Base-by-base conservation (phyloP, 92 coral and sea anemone genomes). In the Umimayanthus kanabou region DNA sequence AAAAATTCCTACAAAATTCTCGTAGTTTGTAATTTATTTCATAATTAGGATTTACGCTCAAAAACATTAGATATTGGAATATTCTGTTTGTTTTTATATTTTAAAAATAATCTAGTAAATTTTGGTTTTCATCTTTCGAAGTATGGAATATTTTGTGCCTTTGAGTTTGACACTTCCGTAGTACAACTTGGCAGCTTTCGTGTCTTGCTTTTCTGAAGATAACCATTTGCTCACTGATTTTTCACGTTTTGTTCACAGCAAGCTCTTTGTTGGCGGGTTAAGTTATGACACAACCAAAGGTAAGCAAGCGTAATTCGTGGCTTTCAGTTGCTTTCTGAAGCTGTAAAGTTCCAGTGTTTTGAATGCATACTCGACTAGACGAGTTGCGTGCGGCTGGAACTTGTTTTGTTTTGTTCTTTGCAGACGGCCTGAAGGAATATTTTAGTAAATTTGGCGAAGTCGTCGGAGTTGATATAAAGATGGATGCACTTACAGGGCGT, bases 241-340 rank as follows among this genome's bases (percentile, higher is more conserved):
- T 72, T 29, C 43, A 76, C 50, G 87, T 83, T 83, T 70, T 75
- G 72, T 88, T 85, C 88, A 81, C 99, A 97, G 99, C 92, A 97
- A 97, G 94, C 97, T 97, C 30, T 97, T 97, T 79, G 99, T 97
- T 84, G 99, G 99, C 91, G 99, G 98, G 72, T 91, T 97, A 64
- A 97, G 98, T 94, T 95, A 95, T 73, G 99, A 97, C 39, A 97
- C 99, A 15, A 91, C 96, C 26, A 93, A 93, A 92, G 99, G 99
- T 94, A 92, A 78, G 95, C 42, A 80, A 55, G 58, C 69, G 85
- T 85, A 74, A 85, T 55, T 79, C 26, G 20, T 91, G n/a, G 75
- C 33, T 85, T 78, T 40, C 43, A n/a, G 69, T 69, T 88, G 55
- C 76, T 55, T 39, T 72, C 74, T 83, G 1, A 83, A 83, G 73